Evolutionary conservation across 2,888 invertebrate species (phyloP).

Genomic region (Pherbina coryleti): DNA sequence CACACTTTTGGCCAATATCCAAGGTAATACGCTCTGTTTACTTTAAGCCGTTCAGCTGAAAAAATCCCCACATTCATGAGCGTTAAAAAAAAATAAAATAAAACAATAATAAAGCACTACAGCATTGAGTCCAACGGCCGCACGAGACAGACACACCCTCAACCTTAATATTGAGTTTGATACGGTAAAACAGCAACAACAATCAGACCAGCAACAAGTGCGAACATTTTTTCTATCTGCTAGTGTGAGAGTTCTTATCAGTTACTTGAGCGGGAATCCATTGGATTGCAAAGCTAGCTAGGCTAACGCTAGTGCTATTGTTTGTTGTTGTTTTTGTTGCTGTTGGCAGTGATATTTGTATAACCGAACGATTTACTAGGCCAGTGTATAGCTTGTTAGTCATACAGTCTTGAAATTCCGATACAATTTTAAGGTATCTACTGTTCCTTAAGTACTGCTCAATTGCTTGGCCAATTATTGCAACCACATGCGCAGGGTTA

Average conservation of each 20-base stretch:
- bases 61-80: slow-evolving; percentile 21
- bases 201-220: neutral
- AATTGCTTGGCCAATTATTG: too few relatives aligned
- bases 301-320: neutral
- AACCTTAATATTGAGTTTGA: neutral
- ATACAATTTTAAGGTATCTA: too few relatives aligned
- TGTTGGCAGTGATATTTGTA: too few relatives aligned
- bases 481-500: too few relatives aligned
- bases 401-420: too few relatives aligned
- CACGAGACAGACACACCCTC: slow-evolving; percentile 11
- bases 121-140: slow-evolving; percentile 15
- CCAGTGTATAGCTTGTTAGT: too few relatives aligned
- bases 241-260: neutral
- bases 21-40: neutral
- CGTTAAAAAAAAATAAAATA: neutral
- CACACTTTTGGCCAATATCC: neutral
- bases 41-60: neutral
- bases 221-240: neutral
- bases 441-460: too few relatives aligned
- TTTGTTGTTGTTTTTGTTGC: too few relatives aligned
- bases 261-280: neutral
- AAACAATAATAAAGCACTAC: slow-evolving; percentile 4
- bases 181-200: neutral
- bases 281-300: neutral
- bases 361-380: too few relatives aligned